Conservation (phyloP, 2,797 vertebrate species). For the Acanthurus lineatus region DNA sequence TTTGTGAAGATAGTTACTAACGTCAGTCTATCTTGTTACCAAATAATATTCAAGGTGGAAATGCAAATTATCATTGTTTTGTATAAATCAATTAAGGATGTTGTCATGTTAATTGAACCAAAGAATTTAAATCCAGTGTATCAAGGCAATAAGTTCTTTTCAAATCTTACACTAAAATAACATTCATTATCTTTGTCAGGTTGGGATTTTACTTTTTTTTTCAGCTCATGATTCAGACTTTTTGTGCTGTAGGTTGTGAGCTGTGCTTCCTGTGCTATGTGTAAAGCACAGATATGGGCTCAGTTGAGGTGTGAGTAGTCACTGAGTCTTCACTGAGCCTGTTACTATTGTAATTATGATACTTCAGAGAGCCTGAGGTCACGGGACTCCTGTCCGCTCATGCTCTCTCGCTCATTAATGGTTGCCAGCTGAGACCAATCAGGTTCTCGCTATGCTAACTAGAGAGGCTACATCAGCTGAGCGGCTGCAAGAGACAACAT, state of each 20-base stretch:
- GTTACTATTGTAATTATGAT: slow-evolving; percentile 68
- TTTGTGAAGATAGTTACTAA: neutral
- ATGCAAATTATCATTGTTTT: neutral
- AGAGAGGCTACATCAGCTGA: slow-evolving; percentile 50
- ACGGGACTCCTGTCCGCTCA: slow-evolving; percentile 58
- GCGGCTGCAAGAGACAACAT: slow-evolving; percentile 11
- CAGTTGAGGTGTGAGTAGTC: slow-evolving; percentile 30
- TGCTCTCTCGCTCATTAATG: slow-evolving; percentile 73
- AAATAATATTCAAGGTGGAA: neutral
- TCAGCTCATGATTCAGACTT: neutral
- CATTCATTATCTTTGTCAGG: neutral
- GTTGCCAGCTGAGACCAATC: slow-evolving; percentile 77
- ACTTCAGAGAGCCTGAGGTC: slow-evolving; percentile 65
- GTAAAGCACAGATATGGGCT: slow-evolving; percentile 2
- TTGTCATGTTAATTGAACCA: neutral
- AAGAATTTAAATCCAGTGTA: neutral
- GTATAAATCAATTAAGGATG: neutral
- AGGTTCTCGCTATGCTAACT: slow-evolving; percentile 39
- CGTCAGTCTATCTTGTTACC: no score
- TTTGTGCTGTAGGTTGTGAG: neutral
- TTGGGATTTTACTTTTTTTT: neutral
- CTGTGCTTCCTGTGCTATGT: slow-evolving; percentile 9
- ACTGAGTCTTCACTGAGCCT: slow-evolving; percentile 22
- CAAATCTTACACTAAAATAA: neutral
- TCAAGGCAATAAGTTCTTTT: neutral